phyloP scores from a whole-genome alignment of 2,797 vertebrate species.

The Fistularia commersonii region DNA sequence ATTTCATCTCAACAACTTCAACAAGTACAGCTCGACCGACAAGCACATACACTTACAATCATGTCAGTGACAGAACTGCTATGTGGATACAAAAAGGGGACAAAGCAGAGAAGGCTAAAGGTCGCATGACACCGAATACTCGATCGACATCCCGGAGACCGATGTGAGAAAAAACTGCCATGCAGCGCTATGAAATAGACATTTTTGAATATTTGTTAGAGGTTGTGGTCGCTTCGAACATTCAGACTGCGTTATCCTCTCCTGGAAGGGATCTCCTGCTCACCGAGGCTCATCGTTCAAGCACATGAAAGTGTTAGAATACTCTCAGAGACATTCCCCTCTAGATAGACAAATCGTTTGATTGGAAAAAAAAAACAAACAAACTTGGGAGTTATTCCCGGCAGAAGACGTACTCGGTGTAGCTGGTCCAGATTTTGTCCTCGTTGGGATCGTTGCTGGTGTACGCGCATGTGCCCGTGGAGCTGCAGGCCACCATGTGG shows the following conservation, averaged over 20 bases:
- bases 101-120: constrained; percentile 23
- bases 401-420: constrained; percentile 95
- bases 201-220: constrained; percentile 14
- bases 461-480: constrained; percentile 88
- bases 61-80: constrained; percentile 43
- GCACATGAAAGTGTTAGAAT: no score
- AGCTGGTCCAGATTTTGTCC: constrained; percentile 96
- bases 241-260: constrained; percentile 4
- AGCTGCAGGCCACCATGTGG: constrained; percentile 93
- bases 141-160: constrained; percentile 28
- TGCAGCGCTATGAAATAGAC: constrained; percentile 31
- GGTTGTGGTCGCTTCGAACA: constrained; percentile 7
- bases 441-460: constrained; percentile 88
- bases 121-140: constrained; percentile 51
- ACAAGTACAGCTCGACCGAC: constrained; percentile 56
- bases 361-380: no score
- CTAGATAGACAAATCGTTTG: not conserved
- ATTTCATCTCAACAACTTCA: constrained; percentile 60
- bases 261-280: no score
- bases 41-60: constrained; percentile 51
- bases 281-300: no score
- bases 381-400: constrained; percentile 76
- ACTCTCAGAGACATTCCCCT: constrained; percentile 15
- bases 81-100: not conserved
- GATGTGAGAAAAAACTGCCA: constrained; percentile 43